A percentile compares a stretch with the other conserved stretches of the same genome.
Evolutionary conservation across 2,113 vertebrate species (phyloP).

Genomic region (Tachysurus vachellii): DNA sequence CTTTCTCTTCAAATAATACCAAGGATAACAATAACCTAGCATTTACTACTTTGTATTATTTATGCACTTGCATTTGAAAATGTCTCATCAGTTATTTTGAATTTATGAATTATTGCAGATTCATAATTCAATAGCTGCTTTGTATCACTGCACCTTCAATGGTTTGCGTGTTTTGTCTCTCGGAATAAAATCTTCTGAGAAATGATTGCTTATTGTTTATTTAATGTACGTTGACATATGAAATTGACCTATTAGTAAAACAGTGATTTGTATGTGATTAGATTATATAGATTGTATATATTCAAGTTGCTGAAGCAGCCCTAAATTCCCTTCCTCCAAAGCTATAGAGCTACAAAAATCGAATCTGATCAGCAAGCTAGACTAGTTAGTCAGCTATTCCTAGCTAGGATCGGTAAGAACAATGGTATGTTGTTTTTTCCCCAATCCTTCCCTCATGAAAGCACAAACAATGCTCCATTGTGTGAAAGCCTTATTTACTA

Average conservation of each 20-base stretch:
- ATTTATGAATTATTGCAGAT: not conserved
- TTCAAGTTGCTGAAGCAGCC: not conserved
- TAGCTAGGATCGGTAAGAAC: not conserved
- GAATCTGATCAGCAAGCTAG: not conserved
- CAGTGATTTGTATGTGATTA: not conserved
- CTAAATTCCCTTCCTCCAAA: not conserved
- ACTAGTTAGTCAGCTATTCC: not conserved
- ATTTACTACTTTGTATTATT: not conserved
- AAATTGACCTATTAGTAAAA: not conserved
- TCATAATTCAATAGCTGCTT: not conserved
- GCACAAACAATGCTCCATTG: not conserved
- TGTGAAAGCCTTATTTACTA: too few relatives aligned
- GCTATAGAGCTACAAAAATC: not conserved
- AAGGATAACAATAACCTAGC: not conserved
- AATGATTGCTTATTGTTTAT: not conserved
- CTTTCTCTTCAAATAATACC: not conserved
- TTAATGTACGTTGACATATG: not conserved
- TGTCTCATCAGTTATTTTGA: not conserved
- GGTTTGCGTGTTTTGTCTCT: not conserved
- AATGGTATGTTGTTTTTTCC: too few relatives aligned
- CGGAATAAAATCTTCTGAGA: not conserved
- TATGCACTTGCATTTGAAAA: not conserved
- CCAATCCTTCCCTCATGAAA: not conserved
- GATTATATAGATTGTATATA: too few relatives aligned
- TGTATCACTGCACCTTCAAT: not conserved